These are phyloP conservation scores for Arizona elegans DNA, from an alignment of 2,113 vertebrate species.

Conservation along the genomic window DNA sequence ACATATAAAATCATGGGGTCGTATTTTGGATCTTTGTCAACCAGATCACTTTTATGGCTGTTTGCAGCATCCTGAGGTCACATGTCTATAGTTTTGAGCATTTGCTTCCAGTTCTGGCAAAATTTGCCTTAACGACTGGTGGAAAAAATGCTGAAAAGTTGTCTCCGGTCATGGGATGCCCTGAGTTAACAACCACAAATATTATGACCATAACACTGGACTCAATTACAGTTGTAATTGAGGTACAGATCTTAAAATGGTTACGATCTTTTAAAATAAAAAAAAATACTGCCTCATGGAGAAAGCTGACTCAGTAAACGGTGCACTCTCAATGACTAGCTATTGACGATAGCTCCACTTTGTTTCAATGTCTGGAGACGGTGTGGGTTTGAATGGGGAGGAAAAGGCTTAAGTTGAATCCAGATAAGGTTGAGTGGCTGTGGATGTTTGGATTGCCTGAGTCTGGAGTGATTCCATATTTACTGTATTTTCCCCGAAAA, in stretches of 20 bases:
- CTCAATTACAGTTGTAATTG: not conserved
- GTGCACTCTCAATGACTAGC: not conserved
- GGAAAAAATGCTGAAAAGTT: not conserved
- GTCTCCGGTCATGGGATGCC: not conserved
- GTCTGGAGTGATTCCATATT: not conserved
- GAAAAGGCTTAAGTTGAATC: not conserved
- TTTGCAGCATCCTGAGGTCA: not conserved
- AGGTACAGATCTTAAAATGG: not conserved
- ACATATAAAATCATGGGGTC: not conserved
- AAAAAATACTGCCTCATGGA: not conserved
- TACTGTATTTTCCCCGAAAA: not conserved
- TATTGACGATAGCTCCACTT: not conserved
- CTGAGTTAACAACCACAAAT: not conserved
- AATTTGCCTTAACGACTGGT: not conserved
- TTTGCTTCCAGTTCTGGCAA: not conserved
- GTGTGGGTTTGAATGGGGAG: not conserved
- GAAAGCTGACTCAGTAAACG: not conserved
- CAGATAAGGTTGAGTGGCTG: not conserved
- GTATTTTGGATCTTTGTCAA: not conserved
- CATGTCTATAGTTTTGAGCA: not conserved
- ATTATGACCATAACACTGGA: not conserved
- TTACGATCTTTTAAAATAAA: not conserved
- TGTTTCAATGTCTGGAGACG: not conserved
- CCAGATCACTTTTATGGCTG: not conserved
- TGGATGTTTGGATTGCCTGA: not conserved